Conservation (phyloP, 2,888 invertebrate genomes). For the Drosophila conformis region DNA sequence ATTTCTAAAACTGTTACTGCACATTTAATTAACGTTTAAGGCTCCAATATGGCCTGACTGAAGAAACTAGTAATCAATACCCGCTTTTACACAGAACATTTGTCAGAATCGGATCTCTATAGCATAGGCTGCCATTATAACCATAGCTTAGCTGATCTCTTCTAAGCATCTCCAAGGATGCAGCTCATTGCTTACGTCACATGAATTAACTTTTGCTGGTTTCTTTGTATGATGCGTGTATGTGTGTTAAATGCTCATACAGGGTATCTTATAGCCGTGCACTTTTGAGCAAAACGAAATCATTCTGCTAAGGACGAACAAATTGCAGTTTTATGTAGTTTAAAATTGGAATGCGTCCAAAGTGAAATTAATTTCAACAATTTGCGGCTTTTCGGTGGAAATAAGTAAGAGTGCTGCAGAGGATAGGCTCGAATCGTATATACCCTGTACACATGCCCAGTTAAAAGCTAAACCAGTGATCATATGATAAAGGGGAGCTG, state of each 20-base stretch:
- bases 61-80: background rate
- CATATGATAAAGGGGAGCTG: background rate
- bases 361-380: slow-evolving; percentile 1
- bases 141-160: background rate
- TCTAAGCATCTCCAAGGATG: too few species aligned
- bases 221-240: background rate
- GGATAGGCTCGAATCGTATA: background rate
- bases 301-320: background rate
- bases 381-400: background rate
- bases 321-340: background rate
- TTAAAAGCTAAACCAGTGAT: background rate
- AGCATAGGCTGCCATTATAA: background rate
- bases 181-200: background rate
- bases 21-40: background rate
- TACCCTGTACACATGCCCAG: background rate
- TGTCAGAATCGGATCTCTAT: background rate
- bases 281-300: background rate
- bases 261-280: background rate
- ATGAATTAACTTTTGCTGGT: background rate
- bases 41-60: background rate
- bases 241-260: background rate
- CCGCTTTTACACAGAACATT: accelerated
- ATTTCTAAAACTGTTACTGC: background rate
- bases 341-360: background rate
- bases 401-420: background rate